Conservation (phyloP, 2,797 vertebrate genomes). For the Sebastes itinus region DNA sequence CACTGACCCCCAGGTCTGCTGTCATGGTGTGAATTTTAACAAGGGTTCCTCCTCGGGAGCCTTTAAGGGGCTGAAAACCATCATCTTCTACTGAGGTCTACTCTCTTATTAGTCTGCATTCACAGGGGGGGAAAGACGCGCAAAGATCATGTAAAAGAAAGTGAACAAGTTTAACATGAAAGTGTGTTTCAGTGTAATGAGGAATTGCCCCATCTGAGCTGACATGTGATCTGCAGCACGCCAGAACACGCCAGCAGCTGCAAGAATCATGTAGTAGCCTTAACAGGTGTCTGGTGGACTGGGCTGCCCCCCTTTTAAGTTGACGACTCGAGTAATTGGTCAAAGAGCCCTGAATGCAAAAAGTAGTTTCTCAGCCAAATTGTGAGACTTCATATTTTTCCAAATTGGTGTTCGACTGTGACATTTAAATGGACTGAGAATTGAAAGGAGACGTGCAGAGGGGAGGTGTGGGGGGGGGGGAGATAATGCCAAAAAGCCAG, state of each 20-base stretch:
- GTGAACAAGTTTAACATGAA: not conserved
- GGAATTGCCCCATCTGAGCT: not conserved
- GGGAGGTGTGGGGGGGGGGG: not conserved
- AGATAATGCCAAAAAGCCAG: not conserved
- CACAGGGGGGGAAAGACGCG: no score
- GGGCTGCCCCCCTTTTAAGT: not conserved
- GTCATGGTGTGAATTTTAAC: conserved; percentile 54
- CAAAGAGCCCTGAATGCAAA: not conserved
- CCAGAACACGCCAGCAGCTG: conserved; percentile 7
- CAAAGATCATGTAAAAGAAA: not conserved
- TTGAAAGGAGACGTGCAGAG: not conserved
- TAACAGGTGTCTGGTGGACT: not conserved
- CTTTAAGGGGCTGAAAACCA: not conserved
- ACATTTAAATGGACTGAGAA: not conserved
- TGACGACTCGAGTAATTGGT: not conserved
- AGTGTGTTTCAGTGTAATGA: not conserved
- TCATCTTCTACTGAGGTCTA: not conserved
- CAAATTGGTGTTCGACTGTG: not conserved
- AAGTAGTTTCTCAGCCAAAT: not conserved
- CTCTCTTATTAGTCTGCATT: not conserved
- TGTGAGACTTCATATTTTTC: not conserved
- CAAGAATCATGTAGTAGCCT: not conserved
- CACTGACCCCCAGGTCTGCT: conserved; percentile 52
- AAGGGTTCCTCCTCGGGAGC: conserved; percentile 25
- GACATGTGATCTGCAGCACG: conserved; percentile 5